Base-by-base conservation (phyloP, 2,113 vertebrate species). In the Grantiella picta region DNA sequence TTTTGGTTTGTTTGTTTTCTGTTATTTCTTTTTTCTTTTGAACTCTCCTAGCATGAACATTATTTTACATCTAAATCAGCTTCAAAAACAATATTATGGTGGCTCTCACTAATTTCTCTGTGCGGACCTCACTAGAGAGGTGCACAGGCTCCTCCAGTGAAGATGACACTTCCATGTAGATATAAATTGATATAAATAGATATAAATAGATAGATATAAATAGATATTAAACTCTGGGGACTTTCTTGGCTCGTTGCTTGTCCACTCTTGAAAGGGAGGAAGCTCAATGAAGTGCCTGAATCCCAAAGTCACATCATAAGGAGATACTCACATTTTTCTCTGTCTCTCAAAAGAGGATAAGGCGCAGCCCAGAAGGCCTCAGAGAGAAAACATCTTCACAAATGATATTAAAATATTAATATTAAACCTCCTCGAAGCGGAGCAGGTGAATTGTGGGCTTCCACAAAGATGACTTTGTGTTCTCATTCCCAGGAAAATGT, bases 401-500 rank as follows among this genome's bases (percentile, higher is more conserved):
- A 86, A 64, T 53, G 0, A 6, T 56, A 45, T 28, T n/a, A 79
- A 85, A 35, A 38, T 38, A 38, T 11, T 38, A 38, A 6, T 56
- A 45, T 28, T n/a, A 79, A 85, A 35, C 22, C 31, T 65, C 19
- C n/a, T 69, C 63, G 44, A 87, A 60, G 24, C 22, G 72, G 40
- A 80, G 22, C 69, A 82, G 63, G 59, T 82, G 80, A 82, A 88
- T 22, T 27, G 20, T 59, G 18, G 80, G 45, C 45, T 79, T 33
- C 7, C 29, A 69, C n/a, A 80, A 64, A 57, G 45, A 52, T 69
- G 78, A 69, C 84, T 94, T 72, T 73, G 36, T 89, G 7, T 89
- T 82, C 87, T 82, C 86, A 79, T 64, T 78, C 49, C 72, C 61
- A 35, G 53, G 52, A 61, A 95, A 95, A 95, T 87, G 50, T 91